Evolutionary conservation across 2,888 invertebrate species (phyloP).

Genomic region (Monochamus alternatus): DNA sequence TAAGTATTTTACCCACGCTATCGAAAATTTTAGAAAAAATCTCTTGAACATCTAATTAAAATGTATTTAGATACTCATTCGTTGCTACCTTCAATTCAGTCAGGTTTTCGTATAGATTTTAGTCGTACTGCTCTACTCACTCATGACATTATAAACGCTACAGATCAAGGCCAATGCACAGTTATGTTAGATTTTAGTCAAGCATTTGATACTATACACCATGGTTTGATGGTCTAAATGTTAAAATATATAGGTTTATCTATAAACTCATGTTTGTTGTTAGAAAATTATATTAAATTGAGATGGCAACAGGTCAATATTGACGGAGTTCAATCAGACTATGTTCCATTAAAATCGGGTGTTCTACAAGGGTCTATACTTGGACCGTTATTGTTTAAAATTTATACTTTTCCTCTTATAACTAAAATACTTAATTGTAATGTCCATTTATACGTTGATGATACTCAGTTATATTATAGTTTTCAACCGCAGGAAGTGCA

Average conservation of each 20-base stretch:
- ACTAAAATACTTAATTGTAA: constrained; percentile 17
- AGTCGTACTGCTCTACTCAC: constrained; percentile 27
- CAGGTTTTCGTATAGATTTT: constrained; percentile 25
- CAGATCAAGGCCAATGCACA: constrained; percentile 9
- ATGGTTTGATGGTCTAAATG: constrained; percentile 15
- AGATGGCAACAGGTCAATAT: too few species aligned
- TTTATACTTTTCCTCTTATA: constrained; percentile 12
- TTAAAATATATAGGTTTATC: too few species aligned
- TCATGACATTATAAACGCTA: constrained; percentile 8
- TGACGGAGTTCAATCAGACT: constrained; percentile 23
- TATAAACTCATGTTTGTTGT: too few species aligned
- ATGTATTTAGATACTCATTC: too few species aligned
- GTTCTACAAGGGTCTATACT: constrained; percentile 31
- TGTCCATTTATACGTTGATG: constrained; percentile 24
- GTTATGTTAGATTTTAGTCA: constrained; percentile 29
- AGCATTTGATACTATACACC: constrained; percentile 18
- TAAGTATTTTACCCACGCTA: constrained; percentile 12
- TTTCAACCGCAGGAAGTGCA: constrained; percentile 22
- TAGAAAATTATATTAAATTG: too few species aligned
- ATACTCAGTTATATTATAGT: constrained; percentile 28
- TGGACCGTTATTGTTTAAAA: constrained; percentile 18
- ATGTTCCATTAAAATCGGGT: constrained; percentile 23
- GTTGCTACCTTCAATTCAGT: background rate
- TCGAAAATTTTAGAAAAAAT: constrained; percentile 15
- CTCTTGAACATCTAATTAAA: background rate